Evolutionary conservation across 53 echinoderm and acorn worm genomes (phyloP).

Genomic region (Echinarachnius parma): DNA sequence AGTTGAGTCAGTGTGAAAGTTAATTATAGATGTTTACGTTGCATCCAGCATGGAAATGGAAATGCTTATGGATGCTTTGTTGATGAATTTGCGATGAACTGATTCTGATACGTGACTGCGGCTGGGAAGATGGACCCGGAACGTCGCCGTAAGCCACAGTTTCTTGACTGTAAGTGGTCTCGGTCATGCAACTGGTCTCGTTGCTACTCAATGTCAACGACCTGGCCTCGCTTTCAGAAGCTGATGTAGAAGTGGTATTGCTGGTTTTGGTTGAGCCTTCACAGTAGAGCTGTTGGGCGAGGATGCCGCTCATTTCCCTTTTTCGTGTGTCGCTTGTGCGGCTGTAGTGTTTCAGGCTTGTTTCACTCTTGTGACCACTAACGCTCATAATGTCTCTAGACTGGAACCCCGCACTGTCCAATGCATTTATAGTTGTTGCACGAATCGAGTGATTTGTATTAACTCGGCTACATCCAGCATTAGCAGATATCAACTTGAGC

Average conservation of each 20-base stretch:
- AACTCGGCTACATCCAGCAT: conserved; percentile 56
- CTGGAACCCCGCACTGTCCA: conserved; percentile 42
- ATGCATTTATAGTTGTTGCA: conserved; percentile 37
- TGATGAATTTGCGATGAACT: conserved; percentile 16
- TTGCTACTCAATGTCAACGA: conserved; percentile 4
- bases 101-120: conserved; percentile 5
- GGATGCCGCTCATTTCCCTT: conserved; percentile 6
- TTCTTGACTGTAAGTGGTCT: conserved; percentile 4
- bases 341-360: conserved; percentile 31
- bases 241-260: background rate
- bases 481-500: conserved; percentile 49
- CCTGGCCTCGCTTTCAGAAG: conserved; percentile 1
- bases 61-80: conserved; percentile 15
- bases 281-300: conserved; percentile 10
- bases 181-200: conserved; percentile 6
- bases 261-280: background rate
- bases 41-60: conserved; percentile 13
- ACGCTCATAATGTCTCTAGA: conserved; percentile 41
- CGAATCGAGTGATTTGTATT: conserved; percentile 69
- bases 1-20: conserved; percentile 4
- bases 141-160: conserved; percentile 10
- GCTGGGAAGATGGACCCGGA: conserved; percentile 11
- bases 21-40: background rate
- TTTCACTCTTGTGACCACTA: conserved; percentile 26
- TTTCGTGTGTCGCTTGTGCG: conserved; percentile 25